Base-by-base conservation (phyloP, 1,140 invertebrate genomes). In the Zelostemma sp. region DNA sequence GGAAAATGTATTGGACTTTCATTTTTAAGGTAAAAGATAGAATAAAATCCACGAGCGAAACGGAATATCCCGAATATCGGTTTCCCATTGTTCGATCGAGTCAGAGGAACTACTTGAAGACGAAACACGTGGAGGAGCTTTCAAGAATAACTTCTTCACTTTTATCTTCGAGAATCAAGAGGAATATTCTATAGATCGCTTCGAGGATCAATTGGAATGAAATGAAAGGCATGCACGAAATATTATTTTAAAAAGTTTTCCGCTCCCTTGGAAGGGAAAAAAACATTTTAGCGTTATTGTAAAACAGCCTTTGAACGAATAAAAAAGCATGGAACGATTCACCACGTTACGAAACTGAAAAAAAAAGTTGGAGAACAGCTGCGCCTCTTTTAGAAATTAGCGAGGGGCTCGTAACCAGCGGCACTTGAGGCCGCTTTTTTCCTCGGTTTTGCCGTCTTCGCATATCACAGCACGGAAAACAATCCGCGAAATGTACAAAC, bases 131-230 rank as follows among this genome's bases (percentile, higher is more conserved):
- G 58, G 62, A 57, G 41, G 35, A 55, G 58, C 48, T 62, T 73
- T 69, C 35, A 45, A 69, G 71, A 73, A 68, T 61, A 69, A 69
- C 66, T 63, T 66, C 62, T 73, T 67, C 58, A 67, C 71, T 73
- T 72, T 73, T 68, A 66, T 69, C 71, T 73, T 50, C 57, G 18
- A 53, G 48, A 45, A 59, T 49, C 45, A 18, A 66, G 33, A 66
- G 54, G 57, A 61, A 71, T 46, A 47, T 71, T 55, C 28, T 46
- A 55, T 47, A 66, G 49, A 62, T 65, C 50, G 54, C 47, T 46
- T 58, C 6, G 25, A 55, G 17, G 28, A 62, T 65, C 6, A n/a
- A 35, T 6, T 9, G 33, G 1, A n/a, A 35, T 9, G 25, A 8
- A 28, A 28, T 3, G 8, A 8, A n/a, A n/a, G n/a, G n/a, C n/a